These are phyloP conservation scores for Lampris megalopsis DNA, from an alignment of 2,113 vertebrate genomes.

Conservation along the genomic window DNA sequence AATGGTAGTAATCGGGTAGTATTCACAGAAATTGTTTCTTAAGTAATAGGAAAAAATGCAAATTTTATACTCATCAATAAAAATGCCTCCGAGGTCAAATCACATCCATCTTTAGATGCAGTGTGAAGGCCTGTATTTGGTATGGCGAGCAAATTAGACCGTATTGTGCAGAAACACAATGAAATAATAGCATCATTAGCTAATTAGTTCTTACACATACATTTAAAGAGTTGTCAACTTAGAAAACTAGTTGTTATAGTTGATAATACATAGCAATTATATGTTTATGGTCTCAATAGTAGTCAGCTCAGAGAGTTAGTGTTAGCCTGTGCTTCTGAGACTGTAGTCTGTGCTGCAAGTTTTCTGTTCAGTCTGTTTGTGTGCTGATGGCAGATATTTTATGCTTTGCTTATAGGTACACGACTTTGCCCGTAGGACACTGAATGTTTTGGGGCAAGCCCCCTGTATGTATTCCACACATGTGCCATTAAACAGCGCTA, in stretches of 20 bases:
- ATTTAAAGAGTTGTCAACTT: neutral
- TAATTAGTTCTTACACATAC: neutral
- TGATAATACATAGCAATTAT: too few relatives aligned
- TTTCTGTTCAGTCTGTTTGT: neutral
- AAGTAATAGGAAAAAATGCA: neutral
- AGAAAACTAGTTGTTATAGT: neutral
- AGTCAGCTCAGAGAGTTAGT: neutral
- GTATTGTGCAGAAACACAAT: neutral
- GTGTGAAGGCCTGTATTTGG: neutral
- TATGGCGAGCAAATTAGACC: neutral
- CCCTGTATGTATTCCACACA: neutral
- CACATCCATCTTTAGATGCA: neutral
- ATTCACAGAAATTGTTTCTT: neutral
- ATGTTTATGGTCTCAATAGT: neutral
- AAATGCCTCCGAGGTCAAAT: neutral
- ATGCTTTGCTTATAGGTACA: neutral
- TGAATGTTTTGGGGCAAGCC: constrained; percentile 30
- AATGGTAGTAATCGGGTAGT: constrained; percentile 13
- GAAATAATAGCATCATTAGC: constrained; percentile 2
- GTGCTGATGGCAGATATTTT: neutral
- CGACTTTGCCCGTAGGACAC: constrained; percentile 1
- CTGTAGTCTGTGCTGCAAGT: neutral
- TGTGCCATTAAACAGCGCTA: constrained; percentile 25
- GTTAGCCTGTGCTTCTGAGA: neutral
- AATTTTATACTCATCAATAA: neutral